Base-by-base conservation (phyloP, 2,113 vertebrate species). In the Tretioscincus oriximinensis region DNA sequence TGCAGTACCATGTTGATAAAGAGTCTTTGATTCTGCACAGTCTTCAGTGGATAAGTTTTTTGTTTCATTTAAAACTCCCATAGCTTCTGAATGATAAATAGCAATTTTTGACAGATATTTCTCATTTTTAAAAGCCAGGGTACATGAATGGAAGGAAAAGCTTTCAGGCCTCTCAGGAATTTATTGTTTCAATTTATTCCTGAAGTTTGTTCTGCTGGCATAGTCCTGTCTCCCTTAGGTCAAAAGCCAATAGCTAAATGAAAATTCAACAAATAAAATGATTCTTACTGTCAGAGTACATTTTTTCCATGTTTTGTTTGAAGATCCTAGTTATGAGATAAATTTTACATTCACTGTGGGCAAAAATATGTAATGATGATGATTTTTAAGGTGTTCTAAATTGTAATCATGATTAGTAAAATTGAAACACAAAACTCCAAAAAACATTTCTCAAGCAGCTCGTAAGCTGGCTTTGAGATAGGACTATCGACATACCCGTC, bases 61-160 rank as follows among this genome's bases (percentile, higher is more conserved):
- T 63, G 49, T 85, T 88, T 49, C 70, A 71, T 18, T 4, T 20
- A 85, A 58, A 67, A 70, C 70, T 45, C 77, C 49, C 29, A 73
- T 4, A 45, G 70, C 5, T 20, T 65, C 28, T 81, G 29, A 1
- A 31, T 70, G 83, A 81, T 47, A 69, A 84, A 86, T 1, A 78
- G 49, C 26, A 28, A 10, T 9, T 0, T 58, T 61, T 4, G 16
- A n/a, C 10, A 9, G 31, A 1, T 64, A 47, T 0, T 29, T 81
- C 64, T 81, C 58, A 81, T 70, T 66, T 84, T 85, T 73, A 45
- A 73, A 47, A 10, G 49, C 26, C 5, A 24, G 12, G 26, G 0
- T 31, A 41, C 29, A 18, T 54, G 28, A 18, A 80, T 9, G 18
- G 54, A 71, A 80, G 18, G 47, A 10, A 0, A 71, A 45, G 76